phyloP scores from a whole-genome alignment of 2,888 invertebrate genomes.

The Plagodis pulveraria region DNA sequence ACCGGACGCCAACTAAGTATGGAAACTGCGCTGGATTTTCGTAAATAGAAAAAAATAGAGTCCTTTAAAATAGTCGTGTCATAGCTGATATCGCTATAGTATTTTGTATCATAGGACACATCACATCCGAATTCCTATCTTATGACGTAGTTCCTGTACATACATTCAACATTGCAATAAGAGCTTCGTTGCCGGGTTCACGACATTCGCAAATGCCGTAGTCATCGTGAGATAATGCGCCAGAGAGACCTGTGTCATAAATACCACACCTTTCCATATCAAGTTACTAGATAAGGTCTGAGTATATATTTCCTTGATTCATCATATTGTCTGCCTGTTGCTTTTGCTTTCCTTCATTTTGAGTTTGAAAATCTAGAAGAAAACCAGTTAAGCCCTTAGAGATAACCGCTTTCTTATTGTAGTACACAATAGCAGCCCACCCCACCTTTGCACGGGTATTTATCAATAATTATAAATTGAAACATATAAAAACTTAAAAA shows the following conservation, averaged over 20 bases:
- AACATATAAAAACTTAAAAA: no score
- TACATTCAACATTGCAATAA: not conserved
- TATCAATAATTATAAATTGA: no score
- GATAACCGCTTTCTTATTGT: no score
- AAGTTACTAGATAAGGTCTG: constrained; percentile 13
- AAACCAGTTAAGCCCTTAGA: no score
- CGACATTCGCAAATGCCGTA: constrained; percentile 21
- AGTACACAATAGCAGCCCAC: no score
- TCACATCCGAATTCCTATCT: constrained; percentile 5
- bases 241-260: constrained; percentile 2
- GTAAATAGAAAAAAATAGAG: no score
- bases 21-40: no score
- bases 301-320: not conserved
- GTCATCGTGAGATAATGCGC: constrained; percentile 16
- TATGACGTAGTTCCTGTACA: constrained; percentile 12
- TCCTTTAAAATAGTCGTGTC: not conserved
- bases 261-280: constrained; percentile 13
- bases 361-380: no score
- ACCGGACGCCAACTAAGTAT: no score
- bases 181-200: constrained; percentile 20
- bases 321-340: not conserved
- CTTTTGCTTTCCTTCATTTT: no score
- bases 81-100: not conserved
- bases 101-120: not conserved
- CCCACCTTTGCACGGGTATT: no score